These are phyloP conservation scores for Hypanus sabinus DNA, from an alignment of 2,113 vertebrate genomes.

Conservation along the genomic window DNA sequence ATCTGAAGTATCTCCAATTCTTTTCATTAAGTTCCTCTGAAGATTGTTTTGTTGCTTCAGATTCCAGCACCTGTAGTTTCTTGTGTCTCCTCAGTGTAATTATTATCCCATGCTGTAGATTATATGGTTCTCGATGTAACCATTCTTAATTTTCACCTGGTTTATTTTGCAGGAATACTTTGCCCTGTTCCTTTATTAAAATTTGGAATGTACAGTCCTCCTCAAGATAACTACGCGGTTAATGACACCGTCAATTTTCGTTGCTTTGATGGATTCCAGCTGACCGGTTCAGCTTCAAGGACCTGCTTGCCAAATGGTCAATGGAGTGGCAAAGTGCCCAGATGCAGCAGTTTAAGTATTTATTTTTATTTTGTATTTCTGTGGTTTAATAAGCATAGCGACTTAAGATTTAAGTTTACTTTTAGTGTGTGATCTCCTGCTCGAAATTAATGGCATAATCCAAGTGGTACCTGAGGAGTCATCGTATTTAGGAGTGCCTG, in stretches of 20 bases:
- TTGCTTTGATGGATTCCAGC: conserved; percentile 8
- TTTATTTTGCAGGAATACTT: background rate
- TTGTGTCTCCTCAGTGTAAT: background rate
- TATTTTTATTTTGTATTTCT: background rate
- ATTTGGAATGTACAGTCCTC: background rate
- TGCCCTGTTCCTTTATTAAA: background rate
- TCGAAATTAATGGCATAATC: background rate
- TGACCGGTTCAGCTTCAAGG: background rate
- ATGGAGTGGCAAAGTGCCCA: conserved; percentile 8
- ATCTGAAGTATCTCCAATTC: too few species aligned
- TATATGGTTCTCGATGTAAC: background rate
- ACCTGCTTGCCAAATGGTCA: conserved; percentile 27
- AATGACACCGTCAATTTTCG: background rate
- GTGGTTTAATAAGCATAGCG: too few species aligned
- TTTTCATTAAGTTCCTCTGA: too few species aligned
- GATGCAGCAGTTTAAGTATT: background rate
- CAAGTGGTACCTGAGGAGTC: background rate
- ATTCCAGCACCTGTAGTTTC: too few species aligned
- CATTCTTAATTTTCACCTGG: background rate
- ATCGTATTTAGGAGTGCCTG: too few species aligned
- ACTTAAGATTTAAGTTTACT: background rate
- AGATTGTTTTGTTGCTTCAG: too few species aligned
- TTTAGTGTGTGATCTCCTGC: background rate
- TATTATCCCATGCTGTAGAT: background rate
- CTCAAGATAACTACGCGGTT: background rate